Conservation (phyloP, 2,113 vertebrate genomes). For the Corythaixoides concolor region DNA sequence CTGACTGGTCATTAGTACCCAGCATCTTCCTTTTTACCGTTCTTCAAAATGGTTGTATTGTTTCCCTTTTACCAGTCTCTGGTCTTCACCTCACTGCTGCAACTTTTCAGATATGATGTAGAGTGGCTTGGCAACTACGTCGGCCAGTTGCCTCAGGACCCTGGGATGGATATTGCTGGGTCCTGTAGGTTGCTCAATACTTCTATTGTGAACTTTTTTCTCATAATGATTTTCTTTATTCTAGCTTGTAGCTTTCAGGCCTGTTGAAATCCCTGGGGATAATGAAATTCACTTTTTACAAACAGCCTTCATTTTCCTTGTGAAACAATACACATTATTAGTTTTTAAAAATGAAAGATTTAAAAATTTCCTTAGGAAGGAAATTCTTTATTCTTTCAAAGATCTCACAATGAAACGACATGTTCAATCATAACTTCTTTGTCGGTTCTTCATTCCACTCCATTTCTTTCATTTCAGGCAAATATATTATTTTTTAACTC, state of each 20-base stretch:
- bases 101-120: background rate
- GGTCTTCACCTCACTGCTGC: background rate
- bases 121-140: background rate
- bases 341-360: background rate
- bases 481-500: background rate
- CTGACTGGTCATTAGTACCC: background rate
- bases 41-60: background rate
- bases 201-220: background rate
- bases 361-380: background rate
- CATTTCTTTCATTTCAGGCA: background rate
- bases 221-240: background rate
- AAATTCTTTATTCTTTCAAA: background rate
- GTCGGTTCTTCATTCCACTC: background rate
- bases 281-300: background rate
- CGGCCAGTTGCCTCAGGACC: background rate
- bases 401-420: background rate
- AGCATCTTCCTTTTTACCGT: background rate
- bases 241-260: background rate
- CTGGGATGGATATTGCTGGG: background rate
- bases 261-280: background rate
- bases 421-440: background rate
- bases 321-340: background rate
- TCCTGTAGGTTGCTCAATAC: background rate
- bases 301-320: background rate
- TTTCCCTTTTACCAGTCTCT: background rate